Conservation (phyloP, 2,113 vertebrate genomes). For the Nestor notabilis region DNA sequence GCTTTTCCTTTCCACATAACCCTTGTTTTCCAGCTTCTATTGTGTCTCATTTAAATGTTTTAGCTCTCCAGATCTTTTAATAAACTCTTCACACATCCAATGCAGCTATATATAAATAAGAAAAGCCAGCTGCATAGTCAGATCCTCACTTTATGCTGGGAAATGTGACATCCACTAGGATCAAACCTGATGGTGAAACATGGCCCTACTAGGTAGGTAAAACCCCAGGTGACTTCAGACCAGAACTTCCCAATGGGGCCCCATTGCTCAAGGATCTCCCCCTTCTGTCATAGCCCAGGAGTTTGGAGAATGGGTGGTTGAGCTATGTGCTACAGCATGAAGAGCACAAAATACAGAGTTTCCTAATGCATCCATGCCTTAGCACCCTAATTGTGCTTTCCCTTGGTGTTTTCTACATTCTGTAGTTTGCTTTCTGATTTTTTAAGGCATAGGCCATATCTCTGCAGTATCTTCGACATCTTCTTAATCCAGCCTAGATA, state of each 20-base stretch:
- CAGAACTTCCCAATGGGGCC: not conserved
- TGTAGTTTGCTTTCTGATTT: not conserved
- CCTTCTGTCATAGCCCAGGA: not conserved
- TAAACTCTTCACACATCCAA: not conserved
- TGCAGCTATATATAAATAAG: not conserved
- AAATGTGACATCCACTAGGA: fast-evolving
- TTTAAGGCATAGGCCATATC: not conserved
- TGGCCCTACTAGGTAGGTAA: not conserved
- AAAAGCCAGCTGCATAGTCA: not conserved
- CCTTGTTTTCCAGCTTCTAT: not conserved
- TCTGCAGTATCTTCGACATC: not conserved
- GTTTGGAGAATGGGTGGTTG: fast-evolving
- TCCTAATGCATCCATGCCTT: not conserved
- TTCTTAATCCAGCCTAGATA: not conserved
- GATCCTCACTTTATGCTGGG: not conserved
- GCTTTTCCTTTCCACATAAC: not conserved
- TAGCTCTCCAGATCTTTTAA: not conserved
- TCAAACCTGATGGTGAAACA: not conserved
- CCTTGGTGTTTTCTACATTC: not conserved
- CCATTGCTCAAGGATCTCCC: not conserved
- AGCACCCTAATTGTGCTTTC: not conserved
- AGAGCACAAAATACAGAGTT: not conserved
- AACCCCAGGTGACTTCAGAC: not conserved
- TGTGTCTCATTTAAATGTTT: not conserved
- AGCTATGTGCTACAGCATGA: fast-evolving